A percentile compares a stretch with the other conserved stretches of the same genome.
These are phyloP conservation scores for Hippocampus zosterae DNA, from an alignment of 2,113 vertebrate genomes.

Conservation along the genomic window DNA sequence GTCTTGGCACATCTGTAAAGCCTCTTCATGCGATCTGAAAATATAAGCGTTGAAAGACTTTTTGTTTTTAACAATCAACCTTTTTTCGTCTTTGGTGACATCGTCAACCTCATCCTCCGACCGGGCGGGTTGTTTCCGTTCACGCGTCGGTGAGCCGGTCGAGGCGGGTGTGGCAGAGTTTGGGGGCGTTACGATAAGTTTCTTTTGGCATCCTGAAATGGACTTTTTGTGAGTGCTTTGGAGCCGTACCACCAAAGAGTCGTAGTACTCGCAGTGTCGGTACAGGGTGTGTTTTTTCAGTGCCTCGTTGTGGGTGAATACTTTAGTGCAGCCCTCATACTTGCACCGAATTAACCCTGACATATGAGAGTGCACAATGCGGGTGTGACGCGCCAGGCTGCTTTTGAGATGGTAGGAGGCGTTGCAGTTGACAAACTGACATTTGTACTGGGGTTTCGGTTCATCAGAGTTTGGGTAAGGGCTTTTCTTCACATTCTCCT, in stretches of 20 bases:
- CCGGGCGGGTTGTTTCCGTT: constrained; percentile 3
- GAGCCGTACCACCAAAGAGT: constrained; percentile 73
- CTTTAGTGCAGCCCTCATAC: constrained; percentile 82
- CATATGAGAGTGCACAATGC: constrained; percentile 45
- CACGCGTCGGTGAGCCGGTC: constrained; percentile 21
- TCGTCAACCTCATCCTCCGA: constrained; percentile 15
- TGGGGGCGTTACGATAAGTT: constrained; percentile 59
- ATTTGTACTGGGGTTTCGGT: constrained; percentile 79
- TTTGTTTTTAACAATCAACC: background rate
- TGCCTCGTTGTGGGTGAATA: constrained; percentile 78
- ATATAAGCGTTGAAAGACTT: constrained; percentile 7
- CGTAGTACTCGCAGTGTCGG: constrained; percentile 80
- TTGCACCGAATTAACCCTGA: constrained; percentile 76
- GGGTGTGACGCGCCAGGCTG: constrained; percentile 83
- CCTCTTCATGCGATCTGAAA: constrained; percentile 80
- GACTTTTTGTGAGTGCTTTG: constrained; percentile 74
- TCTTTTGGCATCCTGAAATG: constrained; percentile 72
- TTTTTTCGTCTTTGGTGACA: background rate
- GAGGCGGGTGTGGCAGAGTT: constrained; percentile 32
- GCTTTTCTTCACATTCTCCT: constrained; percentile 71
- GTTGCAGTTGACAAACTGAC: constrained; percentile 80
- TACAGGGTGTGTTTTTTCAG: constrained; percentile 86
- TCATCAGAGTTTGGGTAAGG: constrained; percentile 54
- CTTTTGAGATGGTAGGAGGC: constrained; percentile 86
- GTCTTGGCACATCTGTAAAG: constrained; percentile 90